These are phyloP conservation scores for Sphenodon punctatus DNA, from an alignment of 2,797 vertebrate genomes.

Conservation along the genomic window DNA sequence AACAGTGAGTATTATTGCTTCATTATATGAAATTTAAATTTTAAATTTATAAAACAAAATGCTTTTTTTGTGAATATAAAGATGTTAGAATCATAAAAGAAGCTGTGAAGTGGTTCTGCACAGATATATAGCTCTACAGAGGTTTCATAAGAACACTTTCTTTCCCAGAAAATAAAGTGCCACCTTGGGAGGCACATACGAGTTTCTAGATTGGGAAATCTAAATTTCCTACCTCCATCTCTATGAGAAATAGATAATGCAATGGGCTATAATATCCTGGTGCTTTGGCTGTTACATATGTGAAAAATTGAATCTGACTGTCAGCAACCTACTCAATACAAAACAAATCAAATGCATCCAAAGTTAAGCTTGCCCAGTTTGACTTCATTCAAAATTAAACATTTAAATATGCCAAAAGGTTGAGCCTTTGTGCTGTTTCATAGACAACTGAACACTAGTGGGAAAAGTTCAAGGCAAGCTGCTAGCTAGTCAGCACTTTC, in stretches of 20 bases:
- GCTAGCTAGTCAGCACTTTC: rapidly evolving
- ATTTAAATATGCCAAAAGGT: not conserved
- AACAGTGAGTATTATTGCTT: constrained; percentile 21
- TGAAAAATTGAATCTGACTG: not conserved
- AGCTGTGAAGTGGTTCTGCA: not conserved
- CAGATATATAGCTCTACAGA: not conserved
- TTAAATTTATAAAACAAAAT: constrained; percentile 18
- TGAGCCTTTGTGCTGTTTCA: not conserved
- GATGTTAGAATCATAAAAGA: not conserved
- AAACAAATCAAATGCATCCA: not conserved
- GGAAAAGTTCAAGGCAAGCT: not conserved
- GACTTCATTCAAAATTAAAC: not conserved
- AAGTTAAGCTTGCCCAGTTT: not conserved
- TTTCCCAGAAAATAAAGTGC: not conserved
- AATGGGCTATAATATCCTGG: not conserved
- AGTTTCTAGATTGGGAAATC: too few relatives aligned
- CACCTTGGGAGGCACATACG: not conserved
- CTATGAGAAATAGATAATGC: not conserved
- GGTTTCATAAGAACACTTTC: not conserved
- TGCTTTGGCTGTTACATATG: rapidly evolving
- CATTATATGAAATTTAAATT: not conserved
- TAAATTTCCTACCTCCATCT: not conserved
- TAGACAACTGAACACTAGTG: not conserved
- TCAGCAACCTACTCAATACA: not conserved
- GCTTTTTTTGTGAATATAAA: not conserved